Evolutionary conservation across 2,113 vertebrate genomes (phyloP).

Genomic region (Lophochroa leadbeateri): DNA sequence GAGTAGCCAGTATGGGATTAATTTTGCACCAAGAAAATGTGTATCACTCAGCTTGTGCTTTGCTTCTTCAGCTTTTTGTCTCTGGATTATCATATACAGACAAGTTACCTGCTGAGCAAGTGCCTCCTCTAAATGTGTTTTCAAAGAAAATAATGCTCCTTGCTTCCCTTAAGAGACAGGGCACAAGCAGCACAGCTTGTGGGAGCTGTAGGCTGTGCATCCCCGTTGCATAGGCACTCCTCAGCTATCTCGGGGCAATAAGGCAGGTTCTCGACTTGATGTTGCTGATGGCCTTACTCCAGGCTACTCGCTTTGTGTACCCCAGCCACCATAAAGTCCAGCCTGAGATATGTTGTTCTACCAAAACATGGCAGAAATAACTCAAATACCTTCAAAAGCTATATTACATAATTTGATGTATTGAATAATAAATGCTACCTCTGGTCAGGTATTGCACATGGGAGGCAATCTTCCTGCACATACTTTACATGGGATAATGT

Average conservation of each 20-base stretch:
- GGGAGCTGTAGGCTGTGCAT: neutral
- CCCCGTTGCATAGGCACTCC: rapidly evolving
- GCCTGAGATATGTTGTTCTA: neutral
- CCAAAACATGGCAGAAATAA: neutral
- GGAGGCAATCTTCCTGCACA: neutral
- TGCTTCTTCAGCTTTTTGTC: neutral
- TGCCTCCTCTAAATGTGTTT: neutral
- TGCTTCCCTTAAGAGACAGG: neutral
- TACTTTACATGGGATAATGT: neutral
- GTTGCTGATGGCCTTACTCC: neutral
- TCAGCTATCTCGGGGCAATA: neutral
- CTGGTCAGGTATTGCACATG: rapidly evolving
- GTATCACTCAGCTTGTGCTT: neutral
- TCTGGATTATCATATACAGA: neutral
- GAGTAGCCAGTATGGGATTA: neutral
- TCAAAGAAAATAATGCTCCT: neutral
- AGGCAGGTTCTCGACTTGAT: neutral
- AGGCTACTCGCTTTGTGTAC: neutral
- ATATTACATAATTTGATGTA: neutral
- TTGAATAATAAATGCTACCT: neutral
- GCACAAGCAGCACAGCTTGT: neutral
- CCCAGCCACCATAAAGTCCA: neutral
- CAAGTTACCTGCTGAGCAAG: neutral
- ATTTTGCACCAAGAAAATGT: neutral
- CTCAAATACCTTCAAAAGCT: neutral